phyloP scores from a whole-genome alignment of 1,140 invertebrate species.

The Caenorhabditis latens region DNA sequence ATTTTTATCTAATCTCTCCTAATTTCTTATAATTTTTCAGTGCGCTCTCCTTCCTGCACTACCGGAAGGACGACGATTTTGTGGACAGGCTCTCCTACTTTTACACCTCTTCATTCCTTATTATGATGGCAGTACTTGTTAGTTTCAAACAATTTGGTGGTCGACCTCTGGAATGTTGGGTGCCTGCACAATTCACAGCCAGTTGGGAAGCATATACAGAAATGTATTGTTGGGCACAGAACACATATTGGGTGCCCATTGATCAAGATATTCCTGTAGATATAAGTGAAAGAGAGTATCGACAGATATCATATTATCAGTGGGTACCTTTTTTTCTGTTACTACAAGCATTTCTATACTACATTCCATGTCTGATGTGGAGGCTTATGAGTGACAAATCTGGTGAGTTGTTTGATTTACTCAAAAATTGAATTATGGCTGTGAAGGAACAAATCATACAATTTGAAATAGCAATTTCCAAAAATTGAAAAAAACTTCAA shows the following conservation, averaged over 20 bases:
- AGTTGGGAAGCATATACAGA: slow-evolving; percentile 78
- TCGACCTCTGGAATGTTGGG: slow-evolving; percentile 77
- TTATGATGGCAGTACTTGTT: slow-evolving; percentile 80
- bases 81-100: slow-evolving; percentile 80
- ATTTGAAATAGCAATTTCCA: too few relatives aligned
- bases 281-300: slow-evolving; percentile 76
- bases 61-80: slow-evolving; percentile 80
- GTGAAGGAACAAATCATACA: neutral
- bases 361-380: slow-evolving; percentile 77
- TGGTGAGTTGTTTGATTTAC: slow-evolving; percentile 64
- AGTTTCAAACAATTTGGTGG: slow-evolving; percentile 79
- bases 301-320: slow-evolving; percentile 80
- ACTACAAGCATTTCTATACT: slow-evolving; percentile 76
- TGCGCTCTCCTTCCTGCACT: slow-evolving; percentile 75
- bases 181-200: slow-evolving; percentile 76
- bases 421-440: neutral
- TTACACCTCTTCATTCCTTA: slow-evolving; percentile 80
- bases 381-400: slow-evolving; percentile 77
- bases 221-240: slow-evolving; percentile 78
- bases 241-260: slow-evolving; percentile 77
- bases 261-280: slow-evolving; percentile 77
- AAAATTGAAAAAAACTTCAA: too few relatives aligned
- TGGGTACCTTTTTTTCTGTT: slow-evolving; percentile 80
- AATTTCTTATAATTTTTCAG: slow-evolving; percentile 60
- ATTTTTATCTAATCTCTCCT: neutral